Conservation (phyloP, 2,888 invertebrate species). For the Limnephilus lunatus region DNA sequence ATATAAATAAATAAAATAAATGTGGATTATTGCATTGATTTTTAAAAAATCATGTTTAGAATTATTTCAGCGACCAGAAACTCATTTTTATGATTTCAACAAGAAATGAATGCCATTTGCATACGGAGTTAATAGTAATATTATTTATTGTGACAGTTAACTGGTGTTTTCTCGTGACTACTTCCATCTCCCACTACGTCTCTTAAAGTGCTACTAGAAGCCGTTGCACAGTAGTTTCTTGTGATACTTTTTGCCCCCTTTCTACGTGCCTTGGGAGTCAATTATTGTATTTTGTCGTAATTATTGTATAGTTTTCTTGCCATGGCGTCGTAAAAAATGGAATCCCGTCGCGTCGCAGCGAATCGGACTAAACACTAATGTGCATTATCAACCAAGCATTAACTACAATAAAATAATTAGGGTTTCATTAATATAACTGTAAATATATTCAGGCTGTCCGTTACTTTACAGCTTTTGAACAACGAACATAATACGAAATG, state of each 20-base stretch:
- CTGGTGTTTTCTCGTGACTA: neutral
- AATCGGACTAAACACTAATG: neutral
- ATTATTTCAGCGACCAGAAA: neutral
- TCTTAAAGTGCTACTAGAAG: neutral
- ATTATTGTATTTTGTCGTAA: conserved; percentile 52
- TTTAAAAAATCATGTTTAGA: too few relatives aligned
- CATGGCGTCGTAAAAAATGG: conserved; percentile 55
- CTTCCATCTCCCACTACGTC: neutral
- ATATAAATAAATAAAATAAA: too few relatives aligned
- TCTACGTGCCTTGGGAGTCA: conserved; percentile 52
- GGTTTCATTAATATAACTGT: neutral
- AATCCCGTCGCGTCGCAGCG: conserved; percentile 35
- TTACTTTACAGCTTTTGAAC: neutral
- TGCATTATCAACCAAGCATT: neutral
- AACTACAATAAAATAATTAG: neutral
- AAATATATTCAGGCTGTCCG: neutral
- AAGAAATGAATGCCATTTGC: neutral
- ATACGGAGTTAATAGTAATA: neutral
- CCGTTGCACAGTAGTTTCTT: conserved; percentile 54
- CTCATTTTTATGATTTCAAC: neutral
- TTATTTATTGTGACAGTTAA: neutral
- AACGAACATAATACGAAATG: too few relatives aligned
- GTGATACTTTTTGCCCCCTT: conserved; percentile 58
- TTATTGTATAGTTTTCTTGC: conserved; percentile 56
- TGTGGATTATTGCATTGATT: too few relatives aligned